Evolutionary conservation across 2,797 vertebrate species (phyloP), one percentile per base, ranked within the genome.

Genomic region (Lutjanus campechanus): DNA sequence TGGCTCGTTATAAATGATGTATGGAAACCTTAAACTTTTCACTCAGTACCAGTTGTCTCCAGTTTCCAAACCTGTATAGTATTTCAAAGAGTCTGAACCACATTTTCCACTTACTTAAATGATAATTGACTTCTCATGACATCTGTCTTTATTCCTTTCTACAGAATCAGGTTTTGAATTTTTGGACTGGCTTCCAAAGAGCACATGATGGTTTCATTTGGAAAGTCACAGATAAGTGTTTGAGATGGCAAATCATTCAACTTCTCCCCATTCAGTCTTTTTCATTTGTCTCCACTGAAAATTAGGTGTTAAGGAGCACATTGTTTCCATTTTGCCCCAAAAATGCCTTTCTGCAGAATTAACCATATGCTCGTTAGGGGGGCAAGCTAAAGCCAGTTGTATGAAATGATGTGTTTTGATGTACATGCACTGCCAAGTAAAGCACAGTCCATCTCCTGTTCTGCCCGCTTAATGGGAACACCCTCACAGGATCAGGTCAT

Each of bases 21-120:
- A 51, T 62, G 41, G 81, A 86, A 89, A 72, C 29, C 77, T 90
- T 82, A 50, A 69, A 76, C 60, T 49, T 73, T 77, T 71, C 40
- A n/a, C 69, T 76, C 17, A 1, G 62, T 64, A 73, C 56, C 54
- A 6, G 62, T 79, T 76, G 43, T 83, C 82, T 92, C 65, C 10
- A 10, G 53, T 85, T 88, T 76, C 72, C 47, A 64, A 79, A 74
- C 36, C 77, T 85, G 77, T 64, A 67, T 88, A 79, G n/a, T 75
- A 74, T 89, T 89, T 86, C 71, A 77, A 71, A 82, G 50, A 72
- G 62, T 16, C 79, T 87, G 82, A 74, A 79, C 67, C 77, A 75
- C 58, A 76, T 88, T 89, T 92, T 93, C 88, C 80, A 69, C 65
- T 88, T 68, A 64, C 74, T 80, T 70, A 74, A 86, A 87, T 85